phyloP scores from a whole-genome alignment of 1,140 invertebrate species.

The Aleiodes sp. region DNA sequence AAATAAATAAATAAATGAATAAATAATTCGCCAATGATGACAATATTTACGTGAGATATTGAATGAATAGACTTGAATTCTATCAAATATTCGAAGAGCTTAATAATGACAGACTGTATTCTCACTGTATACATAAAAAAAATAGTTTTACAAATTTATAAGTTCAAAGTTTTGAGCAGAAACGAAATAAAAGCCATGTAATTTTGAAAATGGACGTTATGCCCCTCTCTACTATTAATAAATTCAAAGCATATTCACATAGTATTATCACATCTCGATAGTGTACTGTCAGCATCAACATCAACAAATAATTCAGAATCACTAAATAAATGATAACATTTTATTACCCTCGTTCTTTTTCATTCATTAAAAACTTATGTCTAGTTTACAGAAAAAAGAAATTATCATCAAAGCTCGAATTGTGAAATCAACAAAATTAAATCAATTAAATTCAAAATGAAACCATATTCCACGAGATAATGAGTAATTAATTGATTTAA shows the following conservation, averaged over 20 bases:
- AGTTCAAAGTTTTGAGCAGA: neutral
- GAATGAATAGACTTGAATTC: neutral
- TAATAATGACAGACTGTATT: slow-evolving; percentile 18
- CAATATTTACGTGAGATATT: slow-evolving; percentile 4
- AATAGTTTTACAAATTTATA: slow-evolving; percentile 6
- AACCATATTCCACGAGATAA: too few species aligned
- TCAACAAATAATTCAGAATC: neutral
- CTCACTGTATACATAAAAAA: neutral
- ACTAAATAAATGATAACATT: too few species aligned
- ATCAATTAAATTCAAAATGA: neutral
- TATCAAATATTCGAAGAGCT: slow-evolving; percentile 6
- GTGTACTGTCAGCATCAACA: neutral
- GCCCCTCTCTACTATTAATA: neutral
- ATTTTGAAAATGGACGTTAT: neutral
- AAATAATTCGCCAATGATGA: neutral
- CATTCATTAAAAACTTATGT: too few species aligned
- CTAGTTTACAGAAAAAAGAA: too few species aligned
- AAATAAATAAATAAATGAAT: too few species aligned
- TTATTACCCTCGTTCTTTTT: too few species aligned
- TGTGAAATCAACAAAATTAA: neutral
- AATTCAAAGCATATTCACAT: neutral
- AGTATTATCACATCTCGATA: neutral
- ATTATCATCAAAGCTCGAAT: neutral
- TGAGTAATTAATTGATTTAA: too few species aligned
- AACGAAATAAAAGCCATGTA: neutral